These are phyloP conservation scores for Pampusana beccarii DNA, from an alignment of 2,113 vertebrate genomes.

Conservation along the genomic window DNA sequence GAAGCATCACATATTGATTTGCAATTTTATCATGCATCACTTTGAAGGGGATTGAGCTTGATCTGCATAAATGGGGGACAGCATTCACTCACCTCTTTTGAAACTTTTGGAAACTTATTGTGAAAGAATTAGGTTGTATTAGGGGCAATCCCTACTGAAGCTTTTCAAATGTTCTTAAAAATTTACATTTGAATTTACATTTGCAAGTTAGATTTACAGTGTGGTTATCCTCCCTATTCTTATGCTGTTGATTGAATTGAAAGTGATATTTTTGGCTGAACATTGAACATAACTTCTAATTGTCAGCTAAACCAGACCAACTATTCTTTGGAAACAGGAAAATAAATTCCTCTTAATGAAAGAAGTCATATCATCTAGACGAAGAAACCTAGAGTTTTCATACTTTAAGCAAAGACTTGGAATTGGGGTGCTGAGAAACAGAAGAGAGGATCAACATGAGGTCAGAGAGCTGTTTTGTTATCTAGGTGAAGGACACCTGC, in stretches of 20 bases:
- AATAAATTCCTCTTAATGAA: background rate
- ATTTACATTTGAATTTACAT: background rate
- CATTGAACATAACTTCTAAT: background rate
- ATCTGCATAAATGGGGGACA: background rate
- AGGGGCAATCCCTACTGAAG: background rate
- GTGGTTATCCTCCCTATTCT: background rate
- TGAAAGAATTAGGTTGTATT: background rate
- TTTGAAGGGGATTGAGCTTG: background rate
- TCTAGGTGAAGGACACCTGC: conserved; percentile 15
- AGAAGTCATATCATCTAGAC: background rate
- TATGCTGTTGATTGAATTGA: background rate
- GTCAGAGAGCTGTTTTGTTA: background rate
- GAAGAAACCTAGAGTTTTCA: background rate
- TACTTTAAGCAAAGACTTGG: background rate
- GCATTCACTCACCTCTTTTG: background rate
- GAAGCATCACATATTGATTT: conserved; percentile 17
- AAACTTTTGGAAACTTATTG: background rate
- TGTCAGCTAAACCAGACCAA: background rate
- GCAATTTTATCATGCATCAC: background rate
- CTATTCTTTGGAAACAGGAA: background rate
- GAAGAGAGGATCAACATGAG: background rate
- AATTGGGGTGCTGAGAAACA: background rate
- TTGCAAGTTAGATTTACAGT: background rate
- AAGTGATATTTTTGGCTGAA: background rate
- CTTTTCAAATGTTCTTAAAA: background rate